Conservation (phyloP, 1,140 invertebrate species). For the Telenomus remus region DNA sequence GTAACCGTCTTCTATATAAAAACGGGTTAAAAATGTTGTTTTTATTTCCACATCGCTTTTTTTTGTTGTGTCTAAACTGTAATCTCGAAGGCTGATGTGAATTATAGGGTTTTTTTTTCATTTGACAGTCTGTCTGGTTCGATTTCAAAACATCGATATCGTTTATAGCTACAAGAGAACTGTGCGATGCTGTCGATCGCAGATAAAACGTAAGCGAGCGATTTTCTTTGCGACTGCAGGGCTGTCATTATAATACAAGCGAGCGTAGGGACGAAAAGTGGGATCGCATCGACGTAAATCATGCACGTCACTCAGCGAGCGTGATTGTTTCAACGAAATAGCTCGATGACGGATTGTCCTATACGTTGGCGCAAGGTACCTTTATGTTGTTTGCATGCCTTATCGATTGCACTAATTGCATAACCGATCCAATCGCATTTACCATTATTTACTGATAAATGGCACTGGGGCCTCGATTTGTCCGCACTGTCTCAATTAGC, state of each 20-base stretch:
- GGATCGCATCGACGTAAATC: constrained; percentile 34
- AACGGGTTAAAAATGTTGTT: too few relatives aligned
- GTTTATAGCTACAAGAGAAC: too few relatives aligned
- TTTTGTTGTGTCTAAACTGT: too few relatives aligned
- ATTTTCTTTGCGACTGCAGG: too few relatives aligned
- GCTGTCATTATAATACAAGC: constrained; percentile 18
- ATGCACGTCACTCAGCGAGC: constrained; percentile 40
- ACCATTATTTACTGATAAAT: constrained; percentile 32
- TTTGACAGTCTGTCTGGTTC: too few relatives aligned
- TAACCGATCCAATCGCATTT: constrained; percentile 32
- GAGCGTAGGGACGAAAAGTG: constrained; percentile 18
- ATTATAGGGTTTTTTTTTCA: too few relatives aligned
- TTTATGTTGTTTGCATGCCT: constrained; percentile 44
- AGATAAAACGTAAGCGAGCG: too few relatives aligned
- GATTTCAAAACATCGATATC: not conserved
- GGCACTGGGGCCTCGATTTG: constrained; percentile 16
- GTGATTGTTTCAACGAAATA: constrained; percentile 44
- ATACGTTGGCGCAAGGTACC: constrained; percentile 15
- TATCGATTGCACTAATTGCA: constrained; percentile 47
- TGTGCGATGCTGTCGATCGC: too few relatives aligned
- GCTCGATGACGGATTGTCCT: constrained; percentile 42
- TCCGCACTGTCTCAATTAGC: constrained; percentile 18
- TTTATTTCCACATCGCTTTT: too few relatives aligned
- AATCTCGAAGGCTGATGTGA: too few relatives aligned
- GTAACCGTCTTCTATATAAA: too few relatives aligned